Base-by-base conservation (phyloP, 2,888 invertebrate genomes). In the Melipona beecheii region DNA sequence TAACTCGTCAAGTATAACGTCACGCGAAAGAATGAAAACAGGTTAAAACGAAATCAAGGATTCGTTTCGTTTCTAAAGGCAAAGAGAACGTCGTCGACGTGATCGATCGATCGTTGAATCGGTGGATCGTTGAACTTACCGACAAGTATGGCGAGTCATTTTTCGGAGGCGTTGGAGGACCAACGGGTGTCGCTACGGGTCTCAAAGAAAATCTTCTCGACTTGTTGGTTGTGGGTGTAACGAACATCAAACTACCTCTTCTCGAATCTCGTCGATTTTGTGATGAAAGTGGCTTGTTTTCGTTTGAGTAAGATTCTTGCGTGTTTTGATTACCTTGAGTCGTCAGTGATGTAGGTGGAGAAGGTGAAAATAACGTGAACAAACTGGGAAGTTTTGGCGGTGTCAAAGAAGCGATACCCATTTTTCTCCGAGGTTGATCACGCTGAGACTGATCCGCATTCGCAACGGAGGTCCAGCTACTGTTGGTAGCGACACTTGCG, bases 341-440 rank as follows among this genome's bases (percentile, higher is more conserved):
- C 2, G 17, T 27, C 19, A 66, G 50, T 15, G 0, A 0, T 1
- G 11, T 58, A 4, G 75, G n/a, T 19, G 78, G 68, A 15, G 71
- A 52, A 1, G 93, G 94, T 1, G 95, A 94, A 84, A 96, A 95
- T 0, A 96, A 92, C 0, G 95, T 95, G 31, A 95, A 90, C 4
- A 95, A 91, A 64, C 95, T 95, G 1, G 95, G 95, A 69, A 95
- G 88, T 73, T 94, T 92, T 0, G 95, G 95, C 0, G 96, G 95
- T 1, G 95, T 95, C 13, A 95, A 89, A 19, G 95, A 94, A 27
- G 95, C 96, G 0, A 95, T 95, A 24, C 96, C 96, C 84, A 95
- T 86, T 92, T 96, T 96, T 21, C 96, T 94, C 79, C 95, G 95
- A 0, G 95, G 95, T 31, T 89, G 91, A 36, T 31, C 21, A 15